Base-by-base conservation (phyloP, 2,113 vertebrate genomes). In the Budorcas taxicolor region DNA sequence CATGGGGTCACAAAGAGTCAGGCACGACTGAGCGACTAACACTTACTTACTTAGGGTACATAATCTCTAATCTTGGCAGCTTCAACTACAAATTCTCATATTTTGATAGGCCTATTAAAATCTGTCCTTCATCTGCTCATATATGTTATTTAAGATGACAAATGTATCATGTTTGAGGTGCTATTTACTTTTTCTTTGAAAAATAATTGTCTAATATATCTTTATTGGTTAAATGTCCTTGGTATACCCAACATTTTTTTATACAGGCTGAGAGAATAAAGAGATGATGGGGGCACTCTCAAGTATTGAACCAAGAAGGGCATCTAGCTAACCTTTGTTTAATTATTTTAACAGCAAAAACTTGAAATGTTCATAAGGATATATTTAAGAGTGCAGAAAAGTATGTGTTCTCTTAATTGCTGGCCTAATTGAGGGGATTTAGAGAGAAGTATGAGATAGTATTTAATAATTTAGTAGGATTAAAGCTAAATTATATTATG, bases 401-500 rank as follows among this genome's bases (percentile, higher is more conserved):
- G 7, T 55, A 91, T 47, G 50, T 95, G 9, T 76, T 85, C 6
- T 93, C n/a, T 47, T 89, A 94, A 94, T 91, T 83, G 27, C 52
- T 83, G 67, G 23, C 16, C 40, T 94, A 52, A 67, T 52, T 93
- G 53, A 94, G 47, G 25, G 13, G 29, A 91, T 78, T 82, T 97
- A 45, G 53, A 87, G 57, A 95, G 43, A 97, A 90, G 84, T 43
- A 47, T 95, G 43, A 80, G 27, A n/a, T 29, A 8, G 3, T 53
- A 91, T 85, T 94, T 71, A 90, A 87, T 94, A 93, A 60, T 96
- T 91, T 91, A 93, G 53, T 83, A 85, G 50, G 25, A 91, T 91
- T 86, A 93, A 80, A 95, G 53, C 43, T 52, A 91, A 91, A 52
- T 27, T 78, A 29, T 29, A 58, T 95, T 87, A 78, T 71, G 17